Evolutionary conservation across 1,140 invertebrate genomes (phyloP).

Genomic region (Philotrypesis tridentata): DNA sequence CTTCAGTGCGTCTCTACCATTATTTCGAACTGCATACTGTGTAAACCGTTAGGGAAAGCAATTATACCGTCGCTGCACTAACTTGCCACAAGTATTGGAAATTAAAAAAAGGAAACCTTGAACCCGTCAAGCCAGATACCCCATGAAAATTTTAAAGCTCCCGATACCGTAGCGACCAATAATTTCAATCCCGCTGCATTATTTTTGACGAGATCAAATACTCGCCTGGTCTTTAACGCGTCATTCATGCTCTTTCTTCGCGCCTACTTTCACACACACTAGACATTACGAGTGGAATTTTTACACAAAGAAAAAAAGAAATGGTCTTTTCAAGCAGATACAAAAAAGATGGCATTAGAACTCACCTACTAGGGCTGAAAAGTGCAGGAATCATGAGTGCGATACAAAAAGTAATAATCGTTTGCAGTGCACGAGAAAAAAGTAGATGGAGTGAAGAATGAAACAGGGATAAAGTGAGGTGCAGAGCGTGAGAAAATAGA

Average conservation of each 20-base stretch:
- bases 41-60: not conserved
- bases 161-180: too few relatives aligned
- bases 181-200: not conserved
- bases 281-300: too few relatives aligned
- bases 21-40: not conserved
- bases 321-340: too few relatives aligned
- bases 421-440: not conserved
- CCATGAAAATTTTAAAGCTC: too few relatives aligned
- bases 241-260: too few relatives aligned
- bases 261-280: too few relatives aligned
- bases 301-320: too few relatives aligned
- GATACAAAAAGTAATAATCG: not conserved
- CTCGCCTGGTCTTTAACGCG: too few relatives aligned
- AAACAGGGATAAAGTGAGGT: conserved; percentile 31
- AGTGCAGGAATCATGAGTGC: too few relatives aligned
- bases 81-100: not conserved
- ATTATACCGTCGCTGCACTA: not conserved
- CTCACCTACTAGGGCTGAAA: too few relatives aligned
- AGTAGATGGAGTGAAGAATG: not conserved
- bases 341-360: too few relatives aligned
- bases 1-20: not conserved
- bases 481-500: conserved; percentile 46
- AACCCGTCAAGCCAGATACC: too few relatives aligned
- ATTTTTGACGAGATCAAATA: conserved; percentile 3
- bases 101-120: not conserved